Evolutionary conservation across 2,888 invertebrate genomes (phyloP).

Genomic region (Sminthurinus aureus): DNA sequence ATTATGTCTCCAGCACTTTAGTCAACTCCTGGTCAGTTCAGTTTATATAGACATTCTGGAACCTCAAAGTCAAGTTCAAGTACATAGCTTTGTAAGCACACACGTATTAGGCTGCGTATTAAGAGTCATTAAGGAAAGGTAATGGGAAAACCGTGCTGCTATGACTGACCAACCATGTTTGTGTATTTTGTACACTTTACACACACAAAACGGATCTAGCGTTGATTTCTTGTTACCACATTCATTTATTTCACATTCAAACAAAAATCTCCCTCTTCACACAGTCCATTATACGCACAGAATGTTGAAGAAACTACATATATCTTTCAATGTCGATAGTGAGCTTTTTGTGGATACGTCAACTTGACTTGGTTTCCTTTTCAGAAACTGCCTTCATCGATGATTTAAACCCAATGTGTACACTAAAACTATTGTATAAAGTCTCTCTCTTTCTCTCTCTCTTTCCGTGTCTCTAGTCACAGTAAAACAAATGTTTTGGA

Average conservation of each 20-base stretch:
- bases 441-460: neutral
- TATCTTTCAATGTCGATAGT: neutral
- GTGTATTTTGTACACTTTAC: too few relatives aligned
- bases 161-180: too few relatives aligned
- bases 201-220: neutral
- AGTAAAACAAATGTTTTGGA: neutral
- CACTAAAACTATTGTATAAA: neutral
- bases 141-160: too few relatives aligned
- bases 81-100: too few relatives aligned
- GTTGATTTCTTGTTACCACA: neutral
- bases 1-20: neutral
- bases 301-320: neutral
- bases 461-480: neutral
- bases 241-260: slow-evolving; percentile 9
- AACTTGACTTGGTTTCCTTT: neutral
- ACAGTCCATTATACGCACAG: neutral
- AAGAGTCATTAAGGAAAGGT: too few relatives aligned
- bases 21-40: too few relatives aligned
- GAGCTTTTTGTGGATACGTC: neutral
- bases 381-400: neutral
- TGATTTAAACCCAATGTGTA: neutral
- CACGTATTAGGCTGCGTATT: too few relatives aligned
- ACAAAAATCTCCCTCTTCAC: neutral
- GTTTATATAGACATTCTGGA: too few relatives aligned
- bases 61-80: neutral